These are phyloP conservation scores for Hipposideros larvatus DNA, from an alignment of 2,797 vertebrate genomes.

Conservation along the genomic window DNA sequence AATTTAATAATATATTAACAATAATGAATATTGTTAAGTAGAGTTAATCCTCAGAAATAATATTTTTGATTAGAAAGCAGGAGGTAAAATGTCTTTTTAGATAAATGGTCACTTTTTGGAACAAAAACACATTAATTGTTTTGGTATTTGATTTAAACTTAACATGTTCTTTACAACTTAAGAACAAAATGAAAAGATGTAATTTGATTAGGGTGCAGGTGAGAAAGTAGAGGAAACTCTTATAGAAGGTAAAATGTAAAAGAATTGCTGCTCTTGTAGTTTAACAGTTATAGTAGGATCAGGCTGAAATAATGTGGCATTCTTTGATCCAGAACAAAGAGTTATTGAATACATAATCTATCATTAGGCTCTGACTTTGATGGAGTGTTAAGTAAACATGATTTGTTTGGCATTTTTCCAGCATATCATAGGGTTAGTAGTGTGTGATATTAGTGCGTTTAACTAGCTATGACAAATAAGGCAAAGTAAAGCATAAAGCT, in stretches of 20 bases:
- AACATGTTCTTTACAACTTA: constrained; percentile 13
- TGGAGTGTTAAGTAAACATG: constrained; percentile 56
- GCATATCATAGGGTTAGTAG: constrained; percentile 15
- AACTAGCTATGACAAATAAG: constrained; percentile 43
- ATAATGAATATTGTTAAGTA: not conserved
- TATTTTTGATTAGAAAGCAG: constrained; percentile 19
- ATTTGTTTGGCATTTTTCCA: constrained; percentile 18
- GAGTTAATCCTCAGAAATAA: constrained; percentile 44
- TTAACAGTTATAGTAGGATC: not conserved
- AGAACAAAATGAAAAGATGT: constrained; percentile 38
- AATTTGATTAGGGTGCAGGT: not conserved
- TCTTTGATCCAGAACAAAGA: constrained; percentile 63
- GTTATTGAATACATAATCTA: constrained; percentile 36
- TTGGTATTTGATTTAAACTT: not conserved
- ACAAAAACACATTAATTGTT: not conserved
- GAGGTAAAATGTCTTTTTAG: not conserved
- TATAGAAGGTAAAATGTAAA: not conserved
- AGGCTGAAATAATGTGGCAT: not conserved
- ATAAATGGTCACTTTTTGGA: constrained; percentile 22
- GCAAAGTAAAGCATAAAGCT: constrained; percentile 58
- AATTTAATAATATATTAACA: not conserved
- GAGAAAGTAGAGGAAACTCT: constrained; percentile 42
- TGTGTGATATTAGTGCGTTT: constrained; percentile 32
- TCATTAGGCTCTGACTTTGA: constrained; percentile 51
- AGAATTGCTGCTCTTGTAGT: not conserved